Conservation (phyloP, 1,140 invertebrate species). For the Drosophila nigrodunni region DNA sequence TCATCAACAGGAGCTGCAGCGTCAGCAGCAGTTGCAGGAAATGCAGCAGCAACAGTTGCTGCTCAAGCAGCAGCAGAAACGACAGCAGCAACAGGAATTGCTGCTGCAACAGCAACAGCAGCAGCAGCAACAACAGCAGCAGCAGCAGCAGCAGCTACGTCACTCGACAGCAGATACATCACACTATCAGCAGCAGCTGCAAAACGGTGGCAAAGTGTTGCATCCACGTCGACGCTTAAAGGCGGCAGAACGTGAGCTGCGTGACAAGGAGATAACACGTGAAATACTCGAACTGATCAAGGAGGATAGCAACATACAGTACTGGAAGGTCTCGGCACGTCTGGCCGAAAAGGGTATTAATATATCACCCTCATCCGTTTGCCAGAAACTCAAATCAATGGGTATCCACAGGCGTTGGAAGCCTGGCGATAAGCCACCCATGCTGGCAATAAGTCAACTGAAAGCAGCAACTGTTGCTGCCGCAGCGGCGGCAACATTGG, state of each 20-base stretch:
- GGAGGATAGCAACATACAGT: conserved; percentile 83
- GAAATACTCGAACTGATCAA: conserved; percentile 82
- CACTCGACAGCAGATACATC: conserved; percentile 65
- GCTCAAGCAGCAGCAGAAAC: conserved; percentile 51
- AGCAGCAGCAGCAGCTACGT: conserved; percentile 42
- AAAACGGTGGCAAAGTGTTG: conserved; percentile 44
- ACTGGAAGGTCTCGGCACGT: conserved; percentile 82
- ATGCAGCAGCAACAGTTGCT: conserved; percentile 42
- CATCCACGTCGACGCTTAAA: conserved; percentile 77
- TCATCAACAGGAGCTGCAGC: conserved; percentile 45
- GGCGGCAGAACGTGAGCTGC: conserved; percentile 75
- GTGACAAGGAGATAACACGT: conserved; percentile 83
- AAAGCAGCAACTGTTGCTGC: conserved; percentile 66
- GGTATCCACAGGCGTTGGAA: conserved; percentile 83
- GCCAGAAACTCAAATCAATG: conserved; percentile 83
- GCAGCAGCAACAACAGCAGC: conserved; percentile 40
- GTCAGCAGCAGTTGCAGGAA: conserved; percentile 36
- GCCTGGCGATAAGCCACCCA: conserved; percentile 80
- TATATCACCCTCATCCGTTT: conserved; percentile 82
- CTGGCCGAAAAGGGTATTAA: conserved; percentile 81
- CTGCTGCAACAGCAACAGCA: conserved; percentile 50
- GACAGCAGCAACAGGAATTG: conserved; percentile 48
- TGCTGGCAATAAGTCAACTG: conserved; percentile 75
- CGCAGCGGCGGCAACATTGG: conserved; percentile 31
- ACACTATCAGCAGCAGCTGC: conserved; percentile 59